Conservation (phyloP, 2,113 vertebrate species). For the Elgaria multicarinata region DNA sequence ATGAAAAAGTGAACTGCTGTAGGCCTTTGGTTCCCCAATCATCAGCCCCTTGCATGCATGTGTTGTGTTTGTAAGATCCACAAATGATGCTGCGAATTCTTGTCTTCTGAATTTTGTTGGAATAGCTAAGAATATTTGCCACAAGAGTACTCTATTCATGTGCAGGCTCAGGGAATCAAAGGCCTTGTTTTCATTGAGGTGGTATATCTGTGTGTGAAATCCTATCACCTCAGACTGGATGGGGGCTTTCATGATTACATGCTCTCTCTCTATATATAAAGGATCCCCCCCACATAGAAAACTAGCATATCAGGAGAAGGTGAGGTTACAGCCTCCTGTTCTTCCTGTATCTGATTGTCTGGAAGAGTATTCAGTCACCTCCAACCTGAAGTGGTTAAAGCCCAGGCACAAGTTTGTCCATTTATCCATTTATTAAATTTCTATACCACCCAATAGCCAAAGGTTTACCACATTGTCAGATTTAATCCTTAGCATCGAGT, state of each 20-base stretch:
- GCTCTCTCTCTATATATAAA: neutral
- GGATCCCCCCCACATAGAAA: neutral
- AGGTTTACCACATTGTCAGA: neutral
- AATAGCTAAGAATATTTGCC: neutral
- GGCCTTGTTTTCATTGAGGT: neutral
- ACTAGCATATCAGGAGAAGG: neutral
- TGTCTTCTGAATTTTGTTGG: neutral
- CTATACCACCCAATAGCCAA: too few relatives aligned
- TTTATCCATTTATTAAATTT: too few relatives aligned
- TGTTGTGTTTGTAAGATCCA: neutral
- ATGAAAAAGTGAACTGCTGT: neutral
- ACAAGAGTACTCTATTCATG: neutral
- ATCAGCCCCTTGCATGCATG: neutral
- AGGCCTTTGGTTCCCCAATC: neutral
- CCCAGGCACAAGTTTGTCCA: neutral
- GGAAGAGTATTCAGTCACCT: too few relatives aligned
- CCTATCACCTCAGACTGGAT: neutral
- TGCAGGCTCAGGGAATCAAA: neutral
- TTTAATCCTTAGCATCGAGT: neutral
- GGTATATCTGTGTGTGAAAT: neutral
- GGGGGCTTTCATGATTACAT: neutral
- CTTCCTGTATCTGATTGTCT: too few relatives aligned
- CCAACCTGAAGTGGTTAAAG: neutral
- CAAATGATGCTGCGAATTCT: neutral
- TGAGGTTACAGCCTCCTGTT: neutral